Evolutionary conservation across 2,113 vertebrate genomes (phyloP).

Genomic region (Astatotilapia flaviijosephi): DNA sequence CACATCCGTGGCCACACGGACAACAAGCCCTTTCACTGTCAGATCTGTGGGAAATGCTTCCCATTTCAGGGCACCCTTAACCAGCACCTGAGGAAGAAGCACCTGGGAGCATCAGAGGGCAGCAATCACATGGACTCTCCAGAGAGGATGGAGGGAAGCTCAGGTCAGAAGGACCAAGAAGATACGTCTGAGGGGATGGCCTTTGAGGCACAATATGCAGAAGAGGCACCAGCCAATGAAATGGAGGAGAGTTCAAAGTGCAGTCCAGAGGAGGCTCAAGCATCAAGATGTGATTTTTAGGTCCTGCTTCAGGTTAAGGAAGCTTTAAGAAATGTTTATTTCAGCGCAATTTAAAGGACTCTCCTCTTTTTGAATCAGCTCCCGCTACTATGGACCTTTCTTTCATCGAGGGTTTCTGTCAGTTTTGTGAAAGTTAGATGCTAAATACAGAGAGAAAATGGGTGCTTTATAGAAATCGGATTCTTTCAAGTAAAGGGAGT

Average conservation of each 20-base stretch:
- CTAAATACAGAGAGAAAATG: slow-evolving; percentile 47
- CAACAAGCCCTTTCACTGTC: slow-evolving; percentile 97
- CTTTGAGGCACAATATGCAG: slow-evolving; percentile 70
- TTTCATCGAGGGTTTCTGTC: slow-evolving; percentile 59
- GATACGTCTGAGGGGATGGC: slow-evolving; percentile 83
- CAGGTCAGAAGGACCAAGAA: slow-evolving; percentile 80
- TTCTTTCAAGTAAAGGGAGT: slow-evolving; percentile 72
- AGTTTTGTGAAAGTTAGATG: slow-evolving; percentile 58
- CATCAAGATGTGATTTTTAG: slow-evolving; percentile 73
- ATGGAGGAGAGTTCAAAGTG: slow-evolving; percentile 66
- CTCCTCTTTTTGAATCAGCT: slow-evolving; percentile 40
- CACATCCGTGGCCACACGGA: slow-evolving; percentile 98
- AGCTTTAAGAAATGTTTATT: slow-evolving; percentile 67
- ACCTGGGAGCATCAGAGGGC: slow-evolving; percentile 81
- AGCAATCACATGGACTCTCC: slow-evolving; percentile 83
- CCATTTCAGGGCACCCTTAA: slow-evolving; percentile 98
- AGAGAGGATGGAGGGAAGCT: slow-evolving; percentile 81
- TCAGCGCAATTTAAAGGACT: slow-evolving; percentile 41
- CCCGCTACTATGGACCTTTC: slow-evolving; percentile 46
- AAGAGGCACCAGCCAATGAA: slow-evolving; percentile 64
- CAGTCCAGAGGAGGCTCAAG: slow-evolving; percentile 68
- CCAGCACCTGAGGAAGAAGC: slow-evolving; percentile 98
- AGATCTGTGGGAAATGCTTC: slow-evolving; percentile 98
- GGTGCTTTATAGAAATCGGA: slow-evolving; percentile 65
- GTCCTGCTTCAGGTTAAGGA: slow-evolving; percentile 61